Evolutionary conservation across 2,113 vertebrate genomes (phyloP).

Genomic region (Platysteira castanea): DNA sequence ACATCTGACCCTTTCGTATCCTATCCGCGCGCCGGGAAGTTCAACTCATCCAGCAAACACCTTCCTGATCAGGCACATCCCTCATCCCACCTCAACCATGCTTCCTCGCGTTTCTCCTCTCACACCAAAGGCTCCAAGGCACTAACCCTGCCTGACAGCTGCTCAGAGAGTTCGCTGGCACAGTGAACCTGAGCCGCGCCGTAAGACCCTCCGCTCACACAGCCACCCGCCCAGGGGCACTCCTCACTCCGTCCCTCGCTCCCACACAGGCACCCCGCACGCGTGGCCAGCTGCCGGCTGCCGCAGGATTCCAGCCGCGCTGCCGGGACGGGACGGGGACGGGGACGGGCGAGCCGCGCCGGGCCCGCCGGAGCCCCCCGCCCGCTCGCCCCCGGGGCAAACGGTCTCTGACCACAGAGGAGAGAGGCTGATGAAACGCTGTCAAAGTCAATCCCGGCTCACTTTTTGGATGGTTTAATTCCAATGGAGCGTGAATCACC

Average conservation of each 20-base stretch:
- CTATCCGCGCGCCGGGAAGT: not conserved
- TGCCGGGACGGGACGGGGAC: not conserved
- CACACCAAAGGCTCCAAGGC: not conserved
- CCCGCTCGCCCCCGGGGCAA: not conserved
- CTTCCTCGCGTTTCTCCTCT: not conserved
- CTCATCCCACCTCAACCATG: not conserved
- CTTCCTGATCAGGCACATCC: not conserved
- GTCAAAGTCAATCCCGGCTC: slow-evolving; percentile 75
- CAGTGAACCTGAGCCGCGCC: not conserved
- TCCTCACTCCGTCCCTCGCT: too few species aligned
- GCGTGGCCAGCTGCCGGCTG: not conserved
- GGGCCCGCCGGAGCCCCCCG: not conserved
- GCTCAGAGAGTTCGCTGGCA: not conserved
- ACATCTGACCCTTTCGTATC: not conserved
- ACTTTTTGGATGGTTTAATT: slow-evolving; percentile 77
- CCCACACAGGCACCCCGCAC: too few species aligned
- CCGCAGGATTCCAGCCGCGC: not conserved
- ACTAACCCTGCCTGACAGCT: not conserved
- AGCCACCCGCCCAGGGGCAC: not conserved
- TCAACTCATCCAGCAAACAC: not conserved
- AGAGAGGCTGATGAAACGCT: slow-evolving; percentile 64
- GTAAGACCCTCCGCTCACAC: not conserved
- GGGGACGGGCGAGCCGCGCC: not conserved
- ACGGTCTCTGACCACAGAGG: not conserved
- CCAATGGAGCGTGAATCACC: slow-evolving; percentile 75